Conservation (phyloP, 2,888 invertebrate genomes). For the Colletes collaris region DNA sequence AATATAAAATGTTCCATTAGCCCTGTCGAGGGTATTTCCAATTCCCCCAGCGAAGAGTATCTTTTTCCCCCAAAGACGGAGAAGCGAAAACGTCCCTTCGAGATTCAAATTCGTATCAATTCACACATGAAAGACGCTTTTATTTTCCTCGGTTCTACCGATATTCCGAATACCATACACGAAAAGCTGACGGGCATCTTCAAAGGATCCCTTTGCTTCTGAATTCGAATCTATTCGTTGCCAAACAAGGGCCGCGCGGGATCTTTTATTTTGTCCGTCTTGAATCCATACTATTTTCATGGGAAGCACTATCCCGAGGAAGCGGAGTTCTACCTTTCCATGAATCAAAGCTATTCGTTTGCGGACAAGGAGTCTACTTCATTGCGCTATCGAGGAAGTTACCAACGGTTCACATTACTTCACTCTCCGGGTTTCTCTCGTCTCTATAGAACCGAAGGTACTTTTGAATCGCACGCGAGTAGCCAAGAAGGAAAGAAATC, state of each 20-base stretch:
- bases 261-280: background rate
- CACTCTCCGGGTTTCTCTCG: background rate
- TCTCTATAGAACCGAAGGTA: background rate
- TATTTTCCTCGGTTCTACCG: conserved; percentile 5
- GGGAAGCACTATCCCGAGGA: conserved; percentile 12
- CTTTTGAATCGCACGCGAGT: background rate
- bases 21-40: too few species aligned
- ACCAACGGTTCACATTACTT: background rate
- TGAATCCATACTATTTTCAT: conserved; percentile 1
- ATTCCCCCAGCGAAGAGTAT: too few species aligned
- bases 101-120: conserved; percentile 2
- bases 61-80: too few species aligned
- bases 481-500: background rate
- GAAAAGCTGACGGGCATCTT: conserved; percentile 5
- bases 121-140: conserved; percentile 7
- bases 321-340: background rate
- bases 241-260: conserved; percentile 1
- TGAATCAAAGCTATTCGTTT: conserved; percentile 25
- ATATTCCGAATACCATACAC: background rate
- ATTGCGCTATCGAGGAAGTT: conserved; percentile 11
- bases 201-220: conserved; percentile 23
- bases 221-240: conserved; percentile 27
- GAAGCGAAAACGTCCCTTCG: background rate
- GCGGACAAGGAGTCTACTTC: conserved; percentile 17
- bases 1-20: too few species aligned